Percentiles rank a stretch among this genome's conserved stretches.
These are phyloP conservation scores for Tupaia tana DNA, from an alignment of 2,113 vertebrate genomes.

Conservation along the genomic window DNA sequence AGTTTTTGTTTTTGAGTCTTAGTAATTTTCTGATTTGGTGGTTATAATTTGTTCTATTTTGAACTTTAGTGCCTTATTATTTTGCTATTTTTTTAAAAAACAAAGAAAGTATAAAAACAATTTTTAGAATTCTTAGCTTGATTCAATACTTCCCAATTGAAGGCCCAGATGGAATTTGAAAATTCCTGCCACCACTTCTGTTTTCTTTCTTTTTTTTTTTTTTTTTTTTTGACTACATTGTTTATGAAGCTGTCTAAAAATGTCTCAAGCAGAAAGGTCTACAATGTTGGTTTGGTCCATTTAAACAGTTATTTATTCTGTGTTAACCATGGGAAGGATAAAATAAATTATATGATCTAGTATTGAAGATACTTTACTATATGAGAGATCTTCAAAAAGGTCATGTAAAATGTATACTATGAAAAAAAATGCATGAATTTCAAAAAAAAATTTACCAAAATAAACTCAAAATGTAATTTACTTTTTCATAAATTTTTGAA, in stretches of 20 bases:
- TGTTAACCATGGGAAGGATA: background rate
- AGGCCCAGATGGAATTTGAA: background rate
- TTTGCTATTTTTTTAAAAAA: background rate
- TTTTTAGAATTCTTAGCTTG: background rate
- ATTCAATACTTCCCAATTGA: background rate
- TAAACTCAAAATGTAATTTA: too few relatives aligned
- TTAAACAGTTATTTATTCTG: background rate
- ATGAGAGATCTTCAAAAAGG: too few relatives aligned
- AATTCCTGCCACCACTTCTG: background rate
- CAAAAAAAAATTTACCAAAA: too few relatives aligned
- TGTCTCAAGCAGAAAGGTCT: background rate
- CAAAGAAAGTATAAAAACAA: background rate
- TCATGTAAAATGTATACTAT: too few relatives aligned
- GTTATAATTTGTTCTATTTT: background rate
- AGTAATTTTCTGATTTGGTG: background rate
- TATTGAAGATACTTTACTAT: background rate
- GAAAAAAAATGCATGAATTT: too few relatives aligned
- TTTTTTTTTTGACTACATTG: background rate
- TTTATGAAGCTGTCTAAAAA: conserved; percentile 8
- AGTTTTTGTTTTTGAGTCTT: background rate
- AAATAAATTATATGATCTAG: background rate
- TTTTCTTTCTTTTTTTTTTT: background rate
- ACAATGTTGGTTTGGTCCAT: background rate
- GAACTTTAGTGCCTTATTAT: background rate
- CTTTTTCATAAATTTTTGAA: too few relatives aligned